phyloP scores from a whole-genome alignment of 2,113 vertebrate species.

The Abramis brama region DNA sequence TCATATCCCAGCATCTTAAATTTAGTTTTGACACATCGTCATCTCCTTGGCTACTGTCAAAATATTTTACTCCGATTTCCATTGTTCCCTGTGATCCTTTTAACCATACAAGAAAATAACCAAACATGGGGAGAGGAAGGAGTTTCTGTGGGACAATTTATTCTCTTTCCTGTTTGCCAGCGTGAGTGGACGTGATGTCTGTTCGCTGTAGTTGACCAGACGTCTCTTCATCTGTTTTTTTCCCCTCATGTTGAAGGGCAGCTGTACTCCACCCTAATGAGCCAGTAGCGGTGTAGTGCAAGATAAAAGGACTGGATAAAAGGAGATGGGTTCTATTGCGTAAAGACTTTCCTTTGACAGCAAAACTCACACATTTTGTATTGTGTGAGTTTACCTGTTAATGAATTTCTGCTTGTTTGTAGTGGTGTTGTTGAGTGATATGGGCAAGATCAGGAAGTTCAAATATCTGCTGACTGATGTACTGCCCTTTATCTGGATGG shows the following conservation, averaged over 20 bases:
- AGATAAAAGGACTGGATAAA: neutral
- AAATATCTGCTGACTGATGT: slow-evolving; percentile 12
- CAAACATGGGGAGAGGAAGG: slow-evolving; percentile 18
- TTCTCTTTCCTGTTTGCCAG: slow-evolving; percentile 32
- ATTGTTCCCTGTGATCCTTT: slow-evolving; percentile 13
- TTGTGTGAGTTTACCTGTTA: slow-evolving; percentile 22
- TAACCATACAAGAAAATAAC: neutral
- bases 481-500: neutral
- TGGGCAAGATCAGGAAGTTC: slow-evolving; percentile 25
- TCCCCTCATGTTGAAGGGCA: neutral
- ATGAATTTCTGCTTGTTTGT: slow-evolving; percentile 18
- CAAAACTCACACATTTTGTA: neutral
- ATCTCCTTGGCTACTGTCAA: slow-evolving; percentile 6
- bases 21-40: neutral
- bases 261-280: neutral
- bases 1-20: slow-evolving; percentile 11
- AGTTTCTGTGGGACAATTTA: slow-evolving; percentile 2
- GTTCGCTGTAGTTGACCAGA: neutral
- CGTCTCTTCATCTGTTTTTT: neutral
- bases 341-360: slow-evolving; percentile 30
- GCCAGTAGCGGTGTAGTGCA: neutral
- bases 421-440: slow-evolving; percentile 18
- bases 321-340: slow-evolving; percentile 11
- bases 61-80: neutral
- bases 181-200: slow-evolving; percentile 13